Evolutionary conservation across 2,797 vertebrate species (phyloP).

Genomic region (Rhinella marina): DNA sequence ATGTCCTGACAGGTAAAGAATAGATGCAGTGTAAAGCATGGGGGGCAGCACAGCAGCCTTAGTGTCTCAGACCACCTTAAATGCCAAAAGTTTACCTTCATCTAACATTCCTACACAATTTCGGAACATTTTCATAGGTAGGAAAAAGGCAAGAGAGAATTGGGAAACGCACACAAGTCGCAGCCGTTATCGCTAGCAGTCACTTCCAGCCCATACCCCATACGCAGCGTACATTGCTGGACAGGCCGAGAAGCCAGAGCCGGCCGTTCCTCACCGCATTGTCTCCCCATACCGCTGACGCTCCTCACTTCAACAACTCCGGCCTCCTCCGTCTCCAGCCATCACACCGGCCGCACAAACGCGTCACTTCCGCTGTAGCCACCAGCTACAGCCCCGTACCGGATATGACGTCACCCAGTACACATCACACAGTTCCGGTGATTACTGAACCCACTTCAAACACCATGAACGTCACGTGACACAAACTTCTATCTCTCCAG

Average conservation of each 20-base stretch:
- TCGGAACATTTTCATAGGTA: no score
- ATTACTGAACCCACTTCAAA: not conserved
- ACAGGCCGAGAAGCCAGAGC: not conserved
- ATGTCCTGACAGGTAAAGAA: not conserved
- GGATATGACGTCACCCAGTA: slow-evolving; percentile 33
- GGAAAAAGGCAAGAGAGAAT: no score
- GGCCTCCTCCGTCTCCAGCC: slow-evolving; percentile 22
- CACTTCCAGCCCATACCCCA: not conserved
- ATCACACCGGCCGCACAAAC: slow-evolving; percentile 27
- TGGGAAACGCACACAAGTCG: not conserved
- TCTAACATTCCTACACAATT: no score
- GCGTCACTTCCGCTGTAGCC: slow-evolving; percentile 40
- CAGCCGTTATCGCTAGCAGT: not conserved
- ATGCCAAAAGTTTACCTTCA: no score
- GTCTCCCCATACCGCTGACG: no score
- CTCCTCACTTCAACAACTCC: no score
- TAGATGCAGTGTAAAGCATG: not conserved
- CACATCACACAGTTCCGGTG: not conserved
- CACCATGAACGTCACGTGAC: not conserved
- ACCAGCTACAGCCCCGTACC: not conserved
- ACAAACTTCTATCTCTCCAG: not conserved
- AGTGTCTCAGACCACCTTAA: not conserved
- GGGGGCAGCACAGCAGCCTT: not conserved
- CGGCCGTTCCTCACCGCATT: not conserved
- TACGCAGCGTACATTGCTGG: not conserved